A percentile compares a stretch with the other conserved stretches of the same genome.
Conservation (phyloP, 1,140 invertebrate species). For the Nephila pilipes region DNA sequence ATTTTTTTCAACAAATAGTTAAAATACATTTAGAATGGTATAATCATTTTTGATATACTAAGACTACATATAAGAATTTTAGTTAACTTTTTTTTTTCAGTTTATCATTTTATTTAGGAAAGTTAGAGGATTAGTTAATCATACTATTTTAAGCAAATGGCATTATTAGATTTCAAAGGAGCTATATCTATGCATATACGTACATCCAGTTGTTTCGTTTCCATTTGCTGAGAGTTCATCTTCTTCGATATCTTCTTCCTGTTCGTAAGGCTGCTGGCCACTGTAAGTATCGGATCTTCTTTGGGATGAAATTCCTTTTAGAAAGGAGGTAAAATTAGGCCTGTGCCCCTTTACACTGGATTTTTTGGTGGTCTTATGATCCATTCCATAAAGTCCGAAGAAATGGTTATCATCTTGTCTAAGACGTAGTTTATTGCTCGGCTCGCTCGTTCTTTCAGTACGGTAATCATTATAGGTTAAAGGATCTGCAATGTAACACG, state of each 20-base stretch:
- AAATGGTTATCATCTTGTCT: conserved; percentile 49
- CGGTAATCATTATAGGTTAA: background rate
- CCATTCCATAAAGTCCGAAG: conserved; percentile 43
- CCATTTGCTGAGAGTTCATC: background rate
- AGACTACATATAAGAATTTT: no score
- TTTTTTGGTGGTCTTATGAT: background rate
- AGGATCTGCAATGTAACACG: background rate
- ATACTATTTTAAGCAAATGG: no score
- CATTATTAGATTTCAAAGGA: no score
- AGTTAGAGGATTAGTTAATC: no score
- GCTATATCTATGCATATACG: background rate
- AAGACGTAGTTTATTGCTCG: conserved; percentile 6
- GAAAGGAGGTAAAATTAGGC: conserved; percentile 22
- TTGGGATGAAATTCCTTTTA: conserved; percentile 7
- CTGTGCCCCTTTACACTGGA: background rate
- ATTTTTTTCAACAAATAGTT: no score
- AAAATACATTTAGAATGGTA: no score
- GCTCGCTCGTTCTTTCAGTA: conserved; percentile 50
- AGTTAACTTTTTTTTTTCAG: no score
- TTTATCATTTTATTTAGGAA: no score
- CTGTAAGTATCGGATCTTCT: background rate
- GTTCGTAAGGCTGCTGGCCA: background rate
- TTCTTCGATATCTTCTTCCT: conserved; percentile 52
- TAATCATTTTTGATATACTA: no score
- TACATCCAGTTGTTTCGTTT: conserved; percentile 53